Percentiles rank a stretch among this genome's conserved stretches.
Evolutionary conservation across 1,140 invertebrate genomes (phyloP).

Genomic region (Apis mellifera): DNA sequence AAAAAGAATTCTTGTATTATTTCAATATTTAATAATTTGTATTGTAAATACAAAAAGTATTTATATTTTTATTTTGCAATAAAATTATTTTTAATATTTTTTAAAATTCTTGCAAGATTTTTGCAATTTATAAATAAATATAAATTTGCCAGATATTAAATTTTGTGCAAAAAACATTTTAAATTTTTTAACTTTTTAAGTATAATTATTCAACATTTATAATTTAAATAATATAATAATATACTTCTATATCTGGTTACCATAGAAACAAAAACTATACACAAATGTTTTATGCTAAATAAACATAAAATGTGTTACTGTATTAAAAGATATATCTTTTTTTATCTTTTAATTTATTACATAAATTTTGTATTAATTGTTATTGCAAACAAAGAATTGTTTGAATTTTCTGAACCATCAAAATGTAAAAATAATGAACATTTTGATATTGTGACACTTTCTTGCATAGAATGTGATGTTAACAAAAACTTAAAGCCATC

Average conservation of each 20-base stretch:
- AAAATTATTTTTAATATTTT: too few species aligned
- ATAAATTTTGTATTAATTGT: slow-evolving; percentile 1
- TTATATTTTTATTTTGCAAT: too few species aligned
- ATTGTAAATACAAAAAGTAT: too few species aligned
- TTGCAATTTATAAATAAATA: too few species aligned
- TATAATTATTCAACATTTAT: too few species aligned
- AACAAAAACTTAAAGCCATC: slow-evolving; percentile 71
- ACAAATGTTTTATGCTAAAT: slow-evolving; percentile 30
- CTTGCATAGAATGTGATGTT: slow-evolving; percentile 70
- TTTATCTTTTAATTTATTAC: slow-evolving; percentile 12
- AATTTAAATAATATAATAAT: neutral
- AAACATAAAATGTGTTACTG: slow-evolving; percentile 27
- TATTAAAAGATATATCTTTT: neutral
- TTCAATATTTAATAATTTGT: too few species aligned
- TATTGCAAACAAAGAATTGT: slow-evolving; percentile 11
- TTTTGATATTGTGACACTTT: slow-evolving; percentile 69
- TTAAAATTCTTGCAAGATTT: too few species aligned
- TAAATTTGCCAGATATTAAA: too few species aligned
- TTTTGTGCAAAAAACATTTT: too few species aligned
- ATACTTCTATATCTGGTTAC: neutral
- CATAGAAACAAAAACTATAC: slow-evolving; percentile 16
- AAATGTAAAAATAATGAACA: slow-evolving; percentile 70
- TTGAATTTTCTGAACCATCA: slow-evolving; percentile 50
- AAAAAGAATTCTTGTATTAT: too few species aligned
- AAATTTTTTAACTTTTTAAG: too few species aligned